Evolutionary conservation across 1,140 invertebrate genomes (phyloP), one percentile per base, ranked within the genome.

Genomic region (Drosophila repleta): DNA sequence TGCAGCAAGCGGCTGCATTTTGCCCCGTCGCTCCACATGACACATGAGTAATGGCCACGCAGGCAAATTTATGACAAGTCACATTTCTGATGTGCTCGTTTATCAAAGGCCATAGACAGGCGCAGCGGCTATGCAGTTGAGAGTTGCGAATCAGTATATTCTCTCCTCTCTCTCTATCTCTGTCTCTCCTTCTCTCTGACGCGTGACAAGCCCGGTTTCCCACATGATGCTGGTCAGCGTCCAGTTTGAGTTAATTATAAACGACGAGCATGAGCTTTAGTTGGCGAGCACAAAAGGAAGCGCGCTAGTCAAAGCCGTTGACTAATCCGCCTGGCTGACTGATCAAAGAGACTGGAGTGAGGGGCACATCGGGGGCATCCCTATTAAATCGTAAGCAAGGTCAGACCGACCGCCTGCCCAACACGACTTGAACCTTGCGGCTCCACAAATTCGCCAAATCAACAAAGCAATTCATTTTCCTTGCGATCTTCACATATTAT

Each of bases 11-110:
- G 53, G 37, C 53, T 56, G 53, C 53, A 53, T 53, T 53, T 48
- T 15, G 53, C 37, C 53, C 71, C 57, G 74, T 68, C 71, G 81
- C 82, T 85, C 83, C 82, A 81, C 81, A 85, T 87, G 83, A 83
- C 83, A 89, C 83, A 88, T 88, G 83, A 88, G 79, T 88, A 88
- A 88, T 88, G 83, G 84, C 76, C 83, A 88, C 79, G 79, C 84
- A 88, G 84, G 83, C 83, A 88, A 88, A 88, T 88, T 88, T 88
- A 88, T 88, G 83, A 88, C 83, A 88, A 88, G 84, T 89, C 84
- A 88, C 84, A 88, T 88, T 89, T 88, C 83, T 89, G 84, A 88
- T 88, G 83, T 89, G 83, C 84, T 88, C 83, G 84, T 89, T 88
- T 88, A 88, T 88, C 83, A 88, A 76, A 67, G 79, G 67, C 84